These are phyloP conservation scores for Botia kubotai DNA, from an alignment of 2,797 vertebrate genomes.

Conservation along the genomic window DNA sequence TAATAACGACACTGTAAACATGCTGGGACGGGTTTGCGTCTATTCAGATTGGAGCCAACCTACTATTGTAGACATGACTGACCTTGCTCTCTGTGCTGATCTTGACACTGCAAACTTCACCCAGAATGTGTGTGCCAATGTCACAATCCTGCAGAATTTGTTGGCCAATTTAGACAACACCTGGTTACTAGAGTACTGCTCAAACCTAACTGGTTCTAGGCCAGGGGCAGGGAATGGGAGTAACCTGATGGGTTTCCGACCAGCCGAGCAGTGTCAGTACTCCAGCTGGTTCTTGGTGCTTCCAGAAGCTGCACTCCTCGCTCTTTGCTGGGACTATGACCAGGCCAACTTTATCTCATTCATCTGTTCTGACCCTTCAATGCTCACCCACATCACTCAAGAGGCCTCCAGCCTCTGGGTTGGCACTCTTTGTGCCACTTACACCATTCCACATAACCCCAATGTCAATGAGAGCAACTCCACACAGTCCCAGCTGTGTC, in stretches of 20 bases:
- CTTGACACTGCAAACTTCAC: conserved; percentile 76
- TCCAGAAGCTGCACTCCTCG: conserved; percentile 70
- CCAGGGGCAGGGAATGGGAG: conserved; percentile 4
- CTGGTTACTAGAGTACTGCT: conserved; percentile 77
- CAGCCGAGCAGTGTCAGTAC: conserved; percentile 75
- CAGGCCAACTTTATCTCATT: conserved; percentile 72
- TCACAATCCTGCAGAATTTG: conserved; percentile 74
- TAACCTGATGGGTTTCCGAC: conserved; percentile 62
- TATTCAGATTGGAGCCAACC: conserved; percentile 78
- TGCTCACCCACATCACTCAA: conserved; percentile 66
- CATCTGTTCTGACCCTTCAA: conserved; percentile 67
- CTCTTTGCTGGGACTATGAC: conserved; percentile 81
- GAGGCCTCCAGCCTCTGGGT: conserved; percentile 77
- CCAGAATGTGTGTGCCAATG: conserved; percentile 74
- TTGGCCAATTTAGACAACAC: conserved; percentile 80
- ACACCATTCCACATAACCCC: conserved; percentile 36
- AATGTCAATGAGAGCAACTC: conserved; percentile 28
- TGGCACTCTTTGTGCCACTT: conserved; percentile 71
- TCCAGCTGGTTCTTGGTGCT: conserved; percentile 70
- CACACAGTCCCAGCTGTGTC: conserved; percentile 60
- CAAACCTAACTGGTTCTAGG: conserved; percentile 64
- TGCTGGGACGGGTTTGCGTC: conserved; percentile 68
- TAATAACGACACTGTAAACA: conserved; percentile 57
- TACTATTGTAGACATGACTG: conserved; percentile 80
- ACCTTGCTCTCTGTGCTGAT: conserved; percentile 78